Base-by-base conservation (phyloP, 2,113 vertebrate genomes). In the Oreochromis niloticus region DNA sequence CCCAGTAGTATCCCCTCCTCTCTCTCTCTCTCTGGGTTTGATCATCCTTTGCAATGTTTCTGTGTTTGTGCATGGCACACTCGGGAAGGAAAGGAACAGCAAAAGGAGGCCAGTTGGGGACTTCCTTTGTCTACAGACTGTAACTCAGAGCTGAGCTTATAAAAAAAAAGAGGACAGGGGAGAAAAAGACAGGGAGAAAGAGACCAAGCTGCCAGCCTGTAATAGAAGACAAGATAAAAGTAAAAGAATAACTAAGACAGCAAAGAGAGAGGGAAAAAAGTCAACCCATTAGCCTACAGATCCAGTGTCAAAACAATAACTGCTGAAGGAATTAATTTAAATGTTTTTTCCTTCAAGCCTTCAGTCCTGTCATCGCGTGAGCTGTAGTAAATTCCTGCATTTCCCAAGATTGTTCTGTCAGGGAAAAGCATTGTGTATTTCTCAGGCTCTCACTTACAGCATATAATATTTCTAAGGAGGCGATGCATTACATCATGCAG, bases 121-220 rank as follows among this genome's bases (percentile, higher is more conserved):
- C 93, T 93, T 93, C 91, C 93, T 94, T 95, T 94, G 93, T 95
- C 87, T 93, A 63, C 55, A 89, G 83, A 92, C 87, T 95, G 91
- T 85, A 90, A 95, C 87, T 91, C 24, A 83, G 83, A 63, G 82
- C 78, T 36, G 83, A 81, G 83, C 3, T 50, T 73, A 87, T 48
- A 80, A 90, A 66, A 61, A 59, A n/a, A 39, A 24, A 46, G 75
- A 75, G 82, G 55, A 41, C 52, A 83, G 12, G 57, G 54, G 81
- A 41, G 48, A 41, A 81, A 68, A 75, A 78, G 24, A 19, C 24
- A 39, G 71, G 59, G 84, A 30, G 73, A 27, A 80, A 41, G 19
- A 46, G 84, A 71, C n/a, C 1, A 56, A 80, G 87, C 80, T 83
- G 59, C 24, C 46, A 81, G n/a, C 63, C 66, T 55, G 66, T 32